Percentiles rank a stretch among this genome's conserved stretches.
These are phyloP conservation scores for Eira barbara DNA, from an alignment of 2,113 vertebrate genomes.

Conservation along the genomic window DNA sequence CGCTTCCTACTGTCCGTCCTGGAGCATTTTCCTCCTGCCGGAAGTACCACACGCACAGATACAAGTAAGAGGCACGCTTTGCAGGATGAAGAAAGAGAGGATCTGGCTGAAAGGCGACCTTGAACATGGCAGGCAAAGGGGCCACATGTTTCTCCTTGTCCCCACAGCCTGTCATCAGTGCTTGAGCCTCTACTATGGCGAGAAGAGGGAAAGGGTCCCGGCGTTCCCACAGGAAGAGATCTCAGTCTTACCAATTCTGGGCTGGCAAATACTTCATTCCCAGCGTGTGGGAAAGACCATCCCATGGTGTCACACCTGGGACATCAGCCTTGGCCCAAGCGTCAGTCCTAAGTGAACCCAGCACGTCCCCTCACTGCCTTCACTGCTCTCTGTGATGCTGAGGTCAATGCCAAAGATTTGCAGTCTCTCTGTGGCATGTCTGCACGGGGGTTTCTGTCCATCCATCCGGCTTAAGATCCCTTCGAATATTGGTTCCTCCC, in stretches of 20 bases:
- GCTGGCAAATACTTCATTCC: background rate
- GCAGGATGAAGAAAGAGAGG: conserved; percentile 90
- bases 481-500: background rate
- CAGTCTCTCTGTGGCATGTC: background rate
- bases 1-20: background rate
- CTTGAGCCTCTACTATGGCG: conserved; percentile 83
- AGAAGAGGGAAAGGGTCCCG: conserved; percentile 64
- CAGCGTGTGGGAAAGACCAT: background rate
- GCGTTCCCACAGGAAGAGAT: conserved; percentile 85
- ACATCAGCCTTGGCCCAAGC: background rate
- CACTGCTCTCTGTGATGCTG: background rate
- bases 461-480: background rate
- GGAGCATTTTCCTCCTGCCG: background rate
- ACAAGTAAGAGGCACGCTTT: background rate
- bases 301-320: fast-evolving
- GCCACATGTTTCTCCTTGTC: conserved; percentile 89
- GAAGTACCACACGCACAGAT: background rate
- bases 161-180: conserved; percentile 84
- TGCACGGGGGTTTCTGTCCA: background rate
- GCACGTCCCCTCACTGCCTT: background rate
- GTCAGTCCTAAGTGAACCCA: background rate
- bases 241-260: background rate
- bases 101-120: conserved; percentile 90
- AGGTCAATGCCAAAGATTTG: background rate
- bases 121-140: conserved; percentile 91